These are phyloP conservation scores for Xestia ashworthii DNA, from an alignment of 2,888 invertebrate species.

Conservation along the genomic window DNA sequence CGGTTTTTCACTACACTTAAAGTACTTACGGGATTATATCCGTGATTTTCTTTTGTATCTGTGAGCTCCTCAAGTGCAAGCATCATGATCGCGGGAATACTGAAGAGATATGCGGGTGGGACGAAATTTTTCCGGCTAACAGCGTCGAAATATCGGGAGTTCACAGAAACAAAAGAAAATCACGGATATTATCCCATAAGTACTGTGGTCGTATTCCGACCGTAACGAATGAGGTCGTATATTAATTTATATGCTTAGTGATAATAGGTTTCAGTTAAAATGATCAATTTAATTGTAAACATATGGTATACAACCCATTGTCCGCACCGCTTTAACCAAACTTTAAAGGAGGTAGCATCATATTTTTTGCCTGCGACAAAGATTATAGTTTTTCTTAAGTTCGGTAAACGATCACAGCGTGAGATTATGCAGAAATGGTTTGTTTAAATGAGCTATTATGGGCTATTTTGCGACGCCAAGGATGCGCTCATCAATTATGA, in stretches of 20 bases:
- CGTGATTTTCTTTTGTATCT: no score
- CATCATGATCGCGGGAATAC: no score
- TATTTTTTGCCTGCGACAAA: neutral
- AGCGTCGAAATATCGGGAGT: no score
- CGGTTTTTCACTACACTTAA: no score
- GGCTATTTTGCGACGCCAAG: conserved; percentile 39
- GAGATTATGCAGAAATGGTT: conserved; percentile 33
- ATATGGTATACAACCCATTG: no score
- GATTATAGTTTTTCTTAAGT: conserved; percentile 18
- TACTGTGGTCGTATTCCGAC: neutral
- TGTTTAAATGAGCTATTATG: conserved; percentile 32
- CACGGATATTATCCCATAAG: no score
- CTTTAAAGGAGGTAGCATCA: neutral
- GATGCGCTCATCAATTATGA: conserved; percentile 53
- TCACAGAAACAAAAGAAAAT: no score
- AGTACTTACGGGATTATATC: no score
- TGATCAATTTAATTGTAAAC: conserved; percentile 11
- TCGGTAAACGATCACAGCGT: conserved; percentile 17
- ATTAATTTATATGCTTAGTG: conserved; percentile 1
- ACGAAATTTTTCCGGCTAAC: no score
- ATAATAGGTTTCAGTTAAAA: neutral
- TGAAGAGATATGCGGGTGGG: no score
- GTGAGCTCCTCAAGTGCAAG: no score
- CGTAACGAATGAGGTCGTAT: conserved; percentile 12
- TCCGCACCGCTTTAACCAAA: neutral